Base-by-base conservation (phyloP, 2,797 vertebrate species). In the Odontamblyopus lacepedii region DNA sequence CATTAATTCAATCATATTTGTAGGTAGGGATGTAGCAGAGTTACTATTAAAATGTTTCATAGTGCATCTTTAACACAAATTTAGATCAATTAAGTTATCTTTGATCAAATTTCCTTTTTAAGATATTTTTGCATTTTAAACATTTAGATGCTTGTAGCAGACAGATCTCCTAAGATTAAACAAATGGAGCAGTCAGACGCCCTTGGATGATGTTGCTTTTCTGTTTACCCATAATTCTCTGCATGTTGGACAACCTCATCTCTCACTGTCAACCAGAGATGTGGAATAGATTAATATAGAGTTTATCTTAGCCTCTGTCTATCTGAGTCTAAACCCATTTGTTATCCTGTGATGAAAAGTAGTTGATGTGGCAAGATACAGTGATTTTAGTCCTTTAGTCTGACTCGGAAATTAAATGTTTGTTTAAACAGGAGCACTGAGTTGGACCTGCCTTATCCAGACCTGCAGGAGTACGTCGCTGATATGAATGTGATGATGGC, bases 401-500 rank as follows among this genome's bases (percentile, higher is more conserved):
- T 26, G 55, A 56, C 55, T 8, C 3, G 32, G 32, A 19, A 63
- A 44, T 12, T 9, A 41, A 44, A 63, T 63, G 13, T 44, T 44
- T 44, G 12, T 38, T 8, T 29, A 12, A 16, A 30, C 80, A 98
- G 96, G 87, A 94, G 90, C 73, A 89, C 93, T 0, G 95, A 98
- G 87, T 89, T 98, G 86, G 96, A 98, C 79, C 93, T 98, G 73
- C 96, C 93, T 0, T 98, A 97, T 79, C 95, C 96, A 0, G 94
- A 98, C 86, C 93, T 98, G 80, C 95, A 95, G 86, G 97, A 98
- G 74, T 98, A 97, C 67, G 95, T 98, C 1, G 95, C 93, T 0
- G 96, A 99, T 67, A 96, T 97, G 95, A 99, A 98, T 64, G 94
- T 98, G 65, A 95, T 99, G 84, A 98, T 98, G 97, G 95, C 97